Evolutionary conservation across 2,113 vertebrate genomes (phyloP).

Genomic region (Diadophis punctatus): DNA sequence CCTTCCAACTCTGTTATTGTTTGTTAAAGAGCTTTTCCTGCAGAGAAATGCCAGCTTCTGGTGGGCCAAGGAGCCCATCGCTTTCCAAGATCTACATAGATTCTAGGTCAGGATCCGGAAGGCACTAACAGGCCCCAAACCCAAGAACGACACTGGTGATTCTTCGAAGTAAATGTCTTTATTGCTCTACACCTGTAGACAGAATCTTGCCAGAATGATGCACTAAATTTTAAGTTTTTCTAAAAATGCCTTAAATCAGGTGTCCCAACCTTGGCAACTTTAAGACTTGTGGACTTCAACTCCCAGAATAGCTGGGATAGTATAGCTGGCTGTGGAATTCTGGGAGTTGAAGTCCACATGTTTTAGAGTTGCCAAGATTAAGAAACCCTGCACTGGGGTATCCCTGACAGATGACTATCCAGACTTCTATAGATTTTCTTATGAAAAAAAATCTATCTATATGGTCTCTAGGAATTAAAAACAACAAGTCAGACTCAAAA

Average conservation of each 20-base stretch:
- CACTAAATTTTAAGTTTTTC: no score
- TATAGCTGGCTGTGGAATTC: neutral
- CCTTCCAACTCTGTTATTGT: no score
- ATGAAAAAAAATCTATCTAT: neutral
- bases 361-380: neutral
- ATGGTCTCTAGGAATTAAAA: neutral
- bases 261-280: no score
- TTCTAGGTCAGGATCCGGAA: neutral
- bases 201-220: no score
- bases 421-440: neutral
- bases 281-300: no score
- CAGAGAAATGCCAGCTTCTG: neutral
- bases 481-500: neutral
- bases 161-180: neutral
- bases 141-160: neutral
- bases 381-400: neutral
- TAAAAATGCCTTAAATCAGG: no score
- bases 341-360: neutral
- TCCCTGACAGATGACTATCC: neutral
- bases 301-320: neutral
- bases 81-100: neutral
- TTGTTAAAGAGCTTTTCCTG: neutral
- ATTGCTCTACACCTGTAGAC: no score
- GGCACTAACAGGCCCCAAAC: neutral
- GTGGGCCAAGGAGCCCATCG: neutral